phyloP scores from a whole-genome alignment of 2,113 vertebrate species.

The Nothoprocta pentlandii region DNA sequence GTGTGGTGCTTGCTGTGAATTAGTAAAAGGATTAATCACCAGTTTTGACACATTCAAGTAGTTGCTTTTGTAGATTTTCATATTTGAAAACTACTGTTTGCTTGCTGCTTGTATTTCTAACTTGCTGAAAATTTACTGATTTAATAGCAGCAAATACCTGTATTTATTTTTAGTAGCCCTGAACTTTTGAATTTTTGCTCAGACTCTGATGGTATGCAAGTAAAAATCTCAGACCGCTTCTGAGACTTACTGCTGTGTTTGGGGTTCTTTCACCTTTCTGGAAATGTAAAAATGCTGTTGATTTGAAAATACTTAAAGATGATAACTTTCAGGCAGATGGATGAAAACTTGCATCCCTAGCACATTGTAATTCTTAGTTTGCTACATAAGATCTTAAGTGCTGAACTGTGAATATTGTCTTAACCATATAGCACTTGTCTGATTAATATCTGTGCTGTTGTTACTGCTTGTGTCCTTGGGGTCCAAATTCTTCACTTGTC shows the following conservation, averaged over 20 bases:
- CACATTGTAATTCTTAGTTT: not conserved
- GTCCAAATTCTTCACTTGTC: not conserved
- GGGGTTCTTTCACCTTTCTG: not conserved
- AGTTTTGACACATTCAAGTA: not conserved
- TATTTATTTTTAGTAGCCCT: not conserved
- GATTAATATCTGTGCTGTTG: not conserved
- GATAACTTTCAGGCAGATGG: not conserved
- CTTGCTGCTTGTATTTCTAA: not conserved
- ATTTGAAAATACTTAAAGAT: not conserved
- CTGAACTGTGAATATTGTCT: not conserved
- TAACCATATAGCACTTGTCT: not conserved
- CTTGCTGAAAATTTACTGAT: not conserved
- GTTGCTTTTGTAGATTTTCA: not conserved
- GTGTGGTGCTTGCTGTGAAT: constrained; percentile 27
- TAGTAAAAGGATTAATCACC: not conserved
- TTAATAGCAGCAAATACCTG: not conserved
- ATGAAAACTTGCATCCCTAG: not conserved
- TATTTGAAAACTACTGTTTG: not conserved
- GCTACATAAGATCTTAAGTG: not conserved
- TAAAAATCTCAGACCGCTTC: constrained; percentile 11
- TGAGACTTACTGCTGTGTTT: not conserved
- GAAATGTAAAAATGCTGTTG: not conserved
- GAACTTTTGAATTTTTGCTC: not conserved
- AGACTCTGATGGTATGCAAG: not conserved
- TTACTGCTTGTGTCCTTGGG: not conserved